A percentile compares a stretch with the other conserved stretches of the same genome.
phyloP scores from a whole-genome alignment of 2,113 vertebrate genomes.

The Cinclus mexicanus region DNA sequence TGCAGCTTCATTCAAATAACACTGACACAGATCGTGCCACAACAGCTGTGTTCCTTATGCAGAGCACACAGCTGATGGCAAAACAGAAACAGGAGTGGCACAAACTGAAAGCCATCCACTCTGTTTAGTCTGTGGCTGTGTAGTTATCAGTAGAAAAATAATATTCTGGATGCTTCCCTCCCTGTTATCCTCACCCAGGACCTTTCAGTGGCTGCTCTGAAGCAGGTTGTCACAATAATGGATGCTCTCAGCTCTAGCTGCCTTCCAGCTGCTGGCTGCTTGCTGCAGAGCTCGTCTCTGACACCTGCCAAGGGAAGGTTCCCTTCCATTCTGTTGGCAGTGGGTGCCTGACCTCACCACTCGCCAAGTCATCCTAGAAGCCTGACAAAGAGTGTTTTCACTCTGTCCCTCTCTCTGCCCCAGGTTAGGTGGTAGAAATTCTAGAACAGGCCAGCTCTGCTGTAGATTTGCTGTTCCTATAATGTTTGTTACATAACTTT shows the following conservation, averaged over 20 bases:
- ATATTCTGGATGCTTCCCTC: background rate
- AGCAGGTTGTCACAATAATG: background rate
- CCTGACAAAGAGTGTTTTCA: background rate
- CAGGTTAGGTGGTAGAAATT: background rate
- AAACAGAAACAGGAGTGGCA: background rate
- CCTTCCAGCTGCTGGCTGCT: background rate
- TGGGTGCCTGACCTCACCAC: background rate
- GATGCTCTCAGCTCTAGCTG: background rate
- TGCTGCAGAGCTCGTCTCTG: background rate
- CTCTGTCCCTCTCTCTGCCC: background rate
- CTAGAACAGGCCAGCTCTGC: background rate
- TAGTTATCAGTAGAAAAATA: background rate
- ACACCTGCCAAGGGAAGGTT: background rate
- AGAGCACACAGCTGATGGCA: background rate
- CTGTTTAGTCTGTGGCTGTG: background rate
- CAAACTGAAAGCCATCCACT: background rate
- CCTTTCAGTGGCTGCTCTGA: background rate
- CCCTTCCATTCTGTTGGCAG: background rate
- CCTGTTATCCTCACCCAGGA: background rate
- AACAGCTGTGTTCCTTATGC: background rate
- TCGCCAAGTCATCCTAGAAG: background rate
- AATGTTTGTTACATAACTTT: background rate
- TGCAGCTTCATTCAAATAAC: background rate
- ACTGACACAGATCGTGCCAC: accelerated
- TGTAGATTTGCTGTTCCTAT: background rate